Evolutionary conservation across 2,797 vertebrate genomes (phyloP), one percentile per base, ranked within the genome.

Genomic region (Gallirallus australis): DNA sequence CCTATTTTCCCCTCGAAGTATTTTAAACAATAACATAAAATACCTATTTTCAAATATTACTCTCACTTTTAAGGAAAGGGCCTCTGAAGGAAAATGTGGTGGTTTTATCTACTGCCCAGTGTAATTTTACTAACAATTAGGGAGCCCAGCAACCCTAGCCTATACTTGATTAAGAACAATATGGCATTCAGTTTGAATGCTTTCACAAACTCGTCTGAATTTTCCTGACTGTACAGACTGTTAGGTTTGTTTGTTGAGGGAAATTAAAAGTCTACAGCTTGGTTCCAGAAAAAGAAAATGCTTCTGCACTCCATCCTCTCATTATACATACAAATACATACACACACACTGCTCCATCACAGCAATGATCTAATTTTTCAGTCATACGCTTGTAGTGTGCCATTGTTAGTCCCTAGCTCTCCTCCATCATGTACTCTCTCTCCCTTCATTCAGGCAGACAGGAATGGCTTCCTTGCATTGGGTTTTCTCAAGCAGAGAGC

Each of bases 401-500:
- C 12, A 2, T 39, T 70, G 27, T 53, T 88, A 87, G 31, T 87
- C 45, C 77, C 80, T 59, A 70, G 52, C 57, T 91, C 17, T 1
- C 21, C 54, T 83, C 65, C 73, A 88, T 56, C 82, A 70, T 0
- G 10, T n/a, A 75, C 47, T 42, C 78, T 39, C 47, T 48, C 78
- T 39, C 56, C 69, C 63, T 63, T 86, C 50, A 85, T 85, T 64
- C 52, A 64, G 25, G 60, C 23, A 16, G 80, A 88, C 73, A 79
- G 73, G 52, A 88, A 79, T 81, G 73, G 42, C 42, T 94, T 91
- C 42, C 45, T 70, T 37, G 28, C 5, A 10, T 13, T 75, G 48
- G n/a, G 35, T 82, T 84, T 91, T 84, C 80, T 87, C 72, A 73
- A 80, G 75, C 76, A 85, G 45, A 87, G 84, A 93, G 57, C 60